Evolutionary conservation across 1,140 invertebrate genomes (phyloP), one percentile per base, ranked within the genome.

Genomic region (Drosophila melanogaster): DNA sequence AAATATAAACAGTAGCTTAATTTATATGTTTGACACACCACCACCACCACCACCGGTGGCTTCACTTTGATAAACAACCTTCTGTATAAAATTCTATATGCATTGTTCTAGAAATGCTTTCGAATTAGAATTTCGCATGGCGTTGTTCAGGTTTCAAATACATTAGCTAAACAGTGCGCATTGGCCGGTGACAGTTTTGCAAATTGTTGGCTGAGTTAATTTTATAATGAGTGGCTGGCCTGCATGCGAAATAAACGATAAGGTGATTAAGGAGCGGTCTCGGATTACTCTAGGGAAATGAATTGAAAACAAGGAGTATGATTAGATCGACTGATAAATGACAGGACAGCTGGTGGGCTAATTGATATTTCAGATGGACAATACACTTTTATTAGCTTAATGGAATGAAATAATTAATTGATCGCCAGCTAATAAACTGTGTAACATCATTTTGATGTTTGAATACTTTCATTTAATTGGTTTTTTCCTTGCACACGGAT

Each of bases 61-160:
- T 67, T 66, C 26, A 62, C 44, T 66, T 66, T 66, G 40, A 49
- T 49, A 55, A 19, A 7, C 51, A 58, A 11, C 53, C 35, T 22
- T 38, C 14, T 30, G 19, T 41, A 33, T 11, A 46, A 24, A 19
- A 67, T n/a, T 40, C 33, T 22, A n/a, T 44, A 35, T 49, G 41
- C 66, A 56, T 8, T 40, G 66, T 70, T 70, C 49, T 69, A 56
- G 66, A 69, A 69, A 56, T 40, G 41, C 51, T 56, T 69, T 70
- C 35, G 40, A 40, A 47, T 70, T 70, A 47, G 50, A 56, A 70
- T 70, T 70, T 70, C 50, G 65, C 62, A 43, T 43, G 59, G 15
- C 38, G 38, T 24, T 43, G 59, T 49, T 41, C 49, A 41, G 50
- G 22, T 35, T 38, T 54, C 24, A 47, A 56, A 47, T 26, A 10